Evolutionary conservation across 2,797 vertebrate genomes (phyloP).

Genomic region (Poecilia wingei): DNA sequence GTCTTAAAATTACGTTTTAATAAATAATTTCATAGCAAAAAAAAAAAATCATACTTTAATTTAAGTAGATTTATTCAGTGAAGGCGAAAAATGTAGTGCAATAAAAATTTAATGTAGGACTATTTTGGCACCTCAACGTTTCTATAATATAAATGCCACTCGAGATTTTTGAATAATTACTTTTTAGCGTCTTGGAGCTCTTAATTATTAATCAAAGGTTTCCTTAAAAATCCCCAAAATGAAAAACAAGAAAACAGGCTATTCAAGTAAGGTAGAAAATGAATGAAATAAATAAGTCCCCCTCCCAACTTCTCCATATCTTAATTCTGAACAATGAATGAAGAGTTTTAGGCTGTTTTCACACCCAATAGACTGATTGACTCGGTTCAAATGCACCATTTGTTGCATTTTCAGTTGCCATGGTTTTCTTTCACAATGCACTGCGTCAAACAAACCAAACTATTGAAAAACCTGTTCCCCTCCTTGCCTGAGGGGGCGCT

Average conservation of each 20-base stretch:
- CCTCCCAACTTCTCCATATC: not conserved
- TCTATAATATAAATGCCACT: not conserved
- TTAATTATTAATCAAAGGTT: not conserved
- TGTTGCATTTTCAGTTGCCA: too few species aligned
- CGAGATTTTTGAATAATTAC: not conserved
- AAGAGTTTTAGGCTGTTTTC: not conserved
- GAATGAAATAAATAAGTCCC: too few species aligned
- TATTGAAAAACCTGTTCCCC: too few species aligned
- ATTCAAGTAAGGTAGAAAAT: not conserved
- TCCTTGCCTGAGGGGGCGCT: too few species aligned
- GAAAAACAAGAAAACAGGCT: not conserved
- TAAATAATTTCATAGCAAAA: too few species aligned
- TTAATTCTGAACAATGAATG: not conserved
- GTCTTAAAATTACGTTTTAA: not conserved
- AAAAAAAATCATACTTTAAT: not conserved
- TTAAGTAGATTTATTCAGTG: not conserved
- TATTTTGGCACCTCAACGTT: not conserved
- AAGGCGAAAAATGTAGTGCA: not conserved
- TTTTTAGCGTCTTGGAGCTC: not conserved
- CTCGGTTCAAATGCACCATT: too few species aligned
- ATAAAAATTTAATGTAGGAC: not conserved
- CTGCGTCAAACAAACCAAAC: too few species aligned
- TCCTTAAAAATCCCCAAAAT: not conserved
- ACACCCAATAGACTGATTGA: too few species aligned
- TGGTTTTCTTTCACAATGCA: too few species aligned